Base-by-base conservation (phyloP, 2,888 invertebrate genomes). In the Tiliacea aurago region DNA sequence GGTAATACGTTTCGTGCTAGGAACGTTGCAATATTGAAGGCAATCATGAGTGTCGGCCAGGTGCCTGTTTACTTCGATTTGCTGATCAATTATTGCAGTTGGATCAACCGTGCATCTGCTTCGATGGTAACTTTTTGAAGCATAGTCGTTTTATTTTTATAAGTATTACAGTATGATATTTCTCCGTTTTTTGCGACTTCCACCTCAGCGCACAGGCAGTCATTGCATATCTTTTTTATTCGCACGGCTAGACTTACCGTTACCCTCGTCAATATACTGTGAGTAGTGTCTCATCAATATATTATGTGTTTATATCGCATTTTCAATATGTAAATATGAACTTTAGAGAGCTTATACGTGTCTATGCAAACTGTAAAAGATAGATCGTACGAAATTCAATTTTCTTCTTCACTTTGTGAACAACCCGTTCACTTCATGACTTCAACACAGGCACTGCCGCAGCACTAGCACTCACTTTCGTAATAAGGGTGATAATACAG, bases 1-100 rank as follows among this genome's bases (percentile, higher is more conserved):
- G 86, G 78, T 91, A 90, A 87, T 86, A 89, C 89, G 88, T 92
- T 92, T 90, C 94, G 94, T 94, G 94, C 90, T 85, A 82, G 84
- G 87, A 90, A 92, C 92, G 90, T 91, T 94, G 93, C 93, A 94
- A 94, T 94, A 94, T 94, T 93, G 93, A 92, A 91, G 93, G 91
- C 94, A 94, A 94, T 95, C 93, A 92, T 91, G 92, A 90, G 86
- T 89, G 88, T 84, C 87, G 84, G 89, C 91, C 93, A 93, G 93
- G 92, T 93, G 93, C 91, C 88, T 91, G 93, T 93, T 93, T 93
- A 88, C 92, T 88, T 91, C 92, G 92, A 93, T 93, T 93, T 92
- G 89, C 92, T 92, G 92, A 93, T 94, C 93, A 94, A 94, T 94
- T 94, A 95, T 94, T 93, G 88, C 90, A 85, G 78, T 84, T 84